A percentile compares a stretch with the other conserved stretches of the same genome.
These are phyloP conservation scores for Chymomyza caudatula DNA, from an alignment of 2,888 invertebrate genomes.

Conservation along the genomic window DNA sequence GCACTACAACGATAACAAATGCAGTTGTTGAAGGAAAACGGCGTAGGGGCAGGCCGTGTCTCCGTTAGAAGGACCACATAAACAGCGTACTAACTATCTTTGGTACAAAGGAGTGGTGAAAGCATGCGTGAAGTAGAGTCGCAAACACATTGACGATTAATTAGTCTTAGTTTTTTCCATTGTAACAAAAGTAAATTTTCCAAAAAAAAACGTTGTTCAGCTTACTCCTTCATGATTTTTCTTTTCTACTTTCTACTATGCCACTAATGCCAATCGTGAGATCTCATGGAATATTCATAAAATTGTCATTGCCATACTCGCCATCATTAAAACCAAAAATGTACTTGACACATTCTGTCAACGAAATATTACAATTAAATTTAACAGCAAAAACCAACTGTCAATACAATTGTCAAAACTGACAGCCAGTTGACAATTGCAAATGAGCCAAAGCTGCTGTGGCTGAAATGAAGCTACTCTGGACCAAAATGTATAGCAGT, in stretches of 20 bases:
- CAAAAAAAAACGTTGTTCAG: too few relatives aligned
- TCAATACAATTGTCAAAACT: conserved; percentile 58
- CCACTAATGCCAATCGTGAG: neutral
- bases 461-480: conserved; percentile 56
- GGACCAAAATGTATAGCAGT: conserved; percentile 68
- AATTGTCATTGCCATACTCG: neutral
- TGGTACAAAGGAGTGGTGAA: too few relatives aligned
- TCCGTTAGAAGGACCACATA: too few relatives aligned
- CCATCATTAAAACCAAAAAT: neutral
- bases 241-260: neutral
- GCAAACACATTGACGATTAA: too few relatives aligned
- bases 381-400: conserved; percentile 59
- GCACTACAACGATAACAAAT: too few relatives aligned
- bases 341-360: conserved; percentile 1
- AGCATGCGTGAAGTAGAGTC: too few relatives aligned
- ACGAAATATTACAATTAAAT: conserved; percentile 55
- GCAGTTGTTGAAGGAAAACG: too few relatives aligned
- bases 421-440: conserved; percentile 65
- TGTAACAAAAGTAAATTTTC: too few relatives aligned
- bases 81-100: too few relatives aligned
- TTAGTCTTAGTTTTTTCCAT: too few relatives aligned
- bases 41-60: too few relatives aligned
- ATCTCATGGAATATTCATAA: neutral
- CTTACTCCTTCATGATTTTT: too few relatives aligned
- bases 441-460: conserved; percentile 43